Base-by-base conservation (phyloP, 1,140 invertebrate genomes). In the Drosophila mauritiana region DNA sequence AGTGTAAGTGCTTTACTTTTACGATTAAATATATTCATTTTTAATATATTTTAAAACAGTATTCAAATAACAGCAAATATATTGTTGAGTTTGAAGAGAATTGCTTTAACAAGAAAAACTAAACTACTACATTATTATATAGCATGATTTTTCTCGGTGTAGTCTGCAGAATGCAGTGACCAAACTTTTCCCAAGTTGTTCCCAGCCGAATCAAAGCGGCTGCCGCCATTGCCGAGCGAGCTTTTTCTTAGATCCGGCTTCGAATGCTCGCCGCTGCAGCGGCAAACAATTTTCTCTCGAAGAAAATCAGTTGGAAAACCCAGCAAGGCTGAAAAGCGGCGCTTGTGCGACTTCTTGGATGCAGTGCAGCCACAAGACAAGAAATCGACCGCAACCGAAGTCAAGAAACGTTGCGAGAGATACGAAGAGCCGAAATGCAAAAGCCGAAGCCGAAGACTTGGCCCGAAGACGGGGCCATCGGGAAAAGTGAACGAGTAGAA, bases 401-500 rank as follows among this genome's bases (percentile, higher is more conserved):
- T 56, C 69, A 75, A 80, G 59, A 77, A 67, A 79, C 45, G 56
- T 31, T 54, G 48, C 34, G n/a, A 68, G 36, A 58, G 52, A 73
- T 45, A 42, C 43, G 39, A 53, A 74, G 52, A 69, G 40, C 57
- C 42, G 20, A 65, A 37, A 64, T 10, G 11, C 27, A 15, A 53
- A 27, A 57, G 42, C 59, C 31, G 20, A 52, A 5, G 36, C 15
- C 62, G 48, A 55, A 70, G 25, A 65, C 45, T 75, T 56, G 40
- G 63, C 73, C 72, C 72, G 45, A 36, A 63, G 57, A 5, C 31
- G 10, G 36, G 43, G 45, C 48, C 46, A 51, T 22, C n/a, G 34
- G 46, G 69, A 72, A 88, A 90, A 78, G 84, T 89, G 80, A 90
- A 73, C 84, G 84, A 88, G 77, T 84, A 84, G 85, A 89, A 88